phyloP scores from a whole-genome alignment of 2,113 vertebrate genomes.

The Alexandromys fortis region DNA sequence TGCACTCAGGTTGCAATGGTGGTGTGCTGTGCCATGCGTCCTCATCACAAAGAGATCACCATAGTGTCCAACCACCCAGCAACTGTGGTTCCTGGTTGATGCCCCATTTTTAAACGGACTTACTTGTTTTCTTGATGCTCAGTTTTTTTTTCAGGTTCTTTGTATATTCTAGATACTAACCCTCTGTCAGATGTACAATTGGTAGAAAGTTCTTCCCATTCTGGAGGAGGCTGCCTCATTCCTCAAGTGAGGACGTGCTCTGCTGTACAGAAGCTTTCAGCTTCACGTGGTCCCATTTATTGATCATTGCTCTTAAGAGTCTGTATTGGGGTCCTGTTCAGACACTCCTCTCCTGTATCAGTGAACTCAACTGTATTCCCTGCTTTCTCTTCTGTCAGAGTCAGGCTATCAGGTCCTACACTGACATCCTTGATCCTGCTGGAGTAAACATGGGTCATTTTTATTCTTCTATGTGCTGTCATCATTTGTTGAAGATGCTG shows the following conservation, averaged over 20 bases:
- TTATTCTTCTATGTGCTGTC: background rate
- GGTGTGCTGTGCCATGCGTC: too few relatives aligned
- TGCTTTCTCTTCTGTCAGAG: background rate
- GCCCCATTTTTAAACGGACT: background rate
- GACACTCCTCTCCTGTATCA: background rate
- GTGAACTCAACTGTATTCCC: background rate
- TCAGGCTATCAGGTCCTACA: background rate
- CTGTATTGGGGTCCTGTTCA: background rate
- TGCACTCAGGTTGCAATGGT: too few relatives aligned
- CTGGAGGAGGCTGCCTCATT: background rate
- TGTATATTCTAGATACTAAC: background rate
- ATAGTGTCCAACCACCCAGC: too few relatives aligned
- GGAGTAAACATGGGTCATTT: background rate
- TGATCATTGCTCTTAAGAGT: background rate
- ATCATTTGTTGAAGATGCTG: background rate
- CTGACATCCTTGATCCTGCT: background rate
- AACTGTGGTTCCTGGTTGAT: too few relatives aligned
- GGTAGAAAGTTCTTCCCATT: too few relatives aligned
- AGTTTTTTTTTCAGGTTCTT: background rate
- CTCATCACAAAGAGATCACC: too few relatives aligned
- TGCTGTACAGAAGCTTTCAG: background rate
- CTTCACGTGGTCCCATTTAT: background rate
- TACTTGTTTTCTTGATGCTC: background rate
- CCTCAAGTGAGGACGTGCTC: rapidly evolving
- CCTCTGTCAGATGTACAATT: background rate